Evolutionary conservation across 2,888 invertebrate species (phyloP), one percentile per base, ranked within the genome.

Genomic region (Lasius platythorax): DNA sequence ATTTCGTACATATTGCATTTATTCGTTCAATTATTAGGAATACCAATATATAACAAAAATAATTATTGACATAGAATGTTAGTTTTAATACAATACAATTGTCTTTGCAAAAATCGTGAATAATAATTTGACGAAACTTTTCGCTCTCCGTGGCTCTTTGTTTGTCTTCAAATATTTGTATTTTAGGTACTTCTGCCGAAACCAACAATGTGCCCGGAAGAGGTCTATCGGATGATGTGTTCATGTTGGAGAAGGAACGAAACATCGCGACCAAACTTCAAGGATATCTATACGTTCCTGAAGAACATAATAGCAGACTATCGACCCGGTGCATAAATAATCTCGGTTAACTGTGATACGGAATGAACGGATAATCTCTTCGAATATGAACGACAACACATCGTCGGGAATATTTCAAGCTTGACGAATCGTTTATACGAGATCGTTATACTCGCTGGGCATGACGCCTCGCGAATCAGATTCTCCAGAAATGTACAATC

Each of bases 141-240:
- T 58, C 28, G 1, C 4, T 15, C 15, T 33, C 15, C 28, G 9
- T 63, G 15, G n/a, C 8, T 64, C 23, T 2, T 50, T 11, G 11
- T 74, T 74, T 61, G 2, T 43, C 1, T 30, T 30, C 8, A 12
- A 74, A 40, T 75, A 33, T 15, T 30, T 23, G 4, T n/a, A 33
- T 61, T 61, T 63, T 64, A 95, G 95, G 95, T 95, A 73, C 94
- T 97, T 89, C 96, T 97, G 95, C 97, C 97, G 90, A 96, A 97
- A 91, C 98, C 98, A 63, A 96, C 96, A 75, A 96, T 97, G 86
- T 98, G 98, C 94, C 97, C 98, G 18, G 96, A 96, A 28, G 97
- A 97, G 91, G 96, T 98, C 70, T 98, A 98, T 95, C 96, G 97
- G 88, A 95, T 98, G 88, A 97, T 98, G 97, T 96, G 96, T 92